phyloP scores from a whole-genome alignment of 2,888 invertebrate genomes.

The Sesia apiformis region DNA sequence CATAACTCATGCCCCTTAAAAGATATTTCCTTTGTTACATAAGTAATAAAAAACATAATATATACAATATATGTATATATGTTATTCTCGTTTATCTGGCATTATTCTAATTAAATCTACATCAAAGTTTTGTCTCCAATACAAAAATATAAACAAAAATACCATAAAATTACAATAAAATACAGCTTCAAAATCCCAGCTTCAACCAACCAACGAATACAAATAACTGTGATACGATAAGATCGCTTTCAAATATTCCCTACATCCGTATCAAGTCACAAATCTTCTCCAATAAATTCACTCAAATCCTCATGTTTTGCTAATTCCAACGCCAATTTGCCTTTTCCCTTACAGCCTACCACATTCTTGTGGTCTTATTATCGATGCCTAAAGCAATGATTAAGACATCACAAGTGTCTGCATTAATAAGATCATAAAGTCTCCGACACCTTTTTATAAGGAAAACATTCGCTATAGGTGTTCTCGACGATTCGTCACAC shows the following conservation, averaged over 20 bases:
- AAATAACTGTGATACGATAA: no score
- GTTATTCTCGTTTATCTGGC: no score
- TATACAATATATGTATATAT: no score
- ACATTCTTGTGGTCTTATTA: slow-evolving; percentile 7
- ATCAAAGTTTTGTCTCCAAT: no score
- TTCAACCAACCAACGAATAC: no score
- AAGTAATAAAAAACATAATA: no score
- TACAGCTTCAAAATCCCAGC: no score
- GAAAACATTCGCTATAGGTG: slow-evolving; percentile 17
- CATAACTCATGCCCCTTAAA: no score
- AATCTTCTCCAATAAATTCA: not conserved
- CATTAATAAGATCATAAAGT: slow-evolving; percentile 8
- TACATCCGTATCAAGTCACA: not conserved
- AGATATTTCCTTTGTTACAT: no score
- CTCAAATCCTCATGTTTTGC: not conserved
- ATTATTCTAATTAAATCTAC: no score
- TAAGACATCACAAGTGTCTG: slow-evolving; percentile 6
- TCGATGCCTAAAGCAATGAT: slow-evolving; percentile 1
- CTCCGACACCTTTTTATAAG: slow-evolving; percentile 5
- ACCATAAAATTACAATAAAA: no score
- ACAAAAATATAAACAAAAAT: no score
- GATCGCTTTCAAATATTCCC: not conserved
- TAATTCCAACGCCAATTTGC: not conserved
- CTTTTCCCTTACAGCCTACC: not conserved
- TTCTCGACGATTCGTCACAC: slow-evolving; percentile 20